These are phyloP conservation scores for Cephalopachus bancanus DNA, from an alignment of 2,797 vertebrate genomes.

Conservation along the genomic window DNA sequence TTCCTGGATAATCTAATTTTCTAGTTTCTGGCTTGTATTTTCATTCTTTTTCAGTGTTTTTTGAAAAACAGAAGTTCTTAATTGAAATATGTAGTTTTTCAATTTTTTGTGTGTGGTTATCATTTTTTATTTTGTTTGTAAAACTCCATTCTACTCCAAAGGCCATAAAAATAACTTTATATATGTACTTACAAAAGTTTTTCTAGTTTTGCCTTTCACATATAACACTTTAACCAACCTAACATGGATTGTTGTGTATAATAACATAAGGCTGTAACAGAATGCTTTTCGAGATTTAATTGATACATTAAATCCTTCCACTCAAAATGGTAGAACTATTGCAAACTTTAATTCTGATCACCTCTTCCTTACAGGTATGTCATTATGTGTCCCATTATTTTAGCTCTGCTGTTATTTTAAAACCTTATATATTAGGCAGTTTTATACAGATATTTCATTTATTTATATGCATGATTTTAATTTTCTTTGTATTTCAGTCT, in stretches of 20 bases:
- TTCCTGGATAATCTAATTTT: background rate
- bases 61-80: background rate
- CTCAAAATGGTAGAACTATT: background rate
- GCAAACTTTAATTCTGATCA: background rate
- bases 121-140: conserved; percentile 17
- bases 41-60: background rate
- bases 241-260: background rate
- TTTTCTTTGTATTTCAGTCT: background rate
- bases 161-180: background rate
- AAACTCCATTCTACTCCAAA: background rate
- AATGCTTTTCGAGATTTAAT: background rate
- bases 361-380: background rate
- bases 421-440: background rate
- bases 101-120: background rate
- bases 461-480: background rate
- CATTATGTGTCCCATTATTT: background rate
- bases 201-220: conserved; percentile 3
- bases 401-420: background rate
- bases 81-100: background rate
- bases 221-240: background rate
- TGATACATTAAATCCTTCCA: background rate
- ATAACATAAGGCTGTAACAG: background rate
- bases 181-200: background rate
- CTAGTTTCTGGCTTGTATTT: background rate
- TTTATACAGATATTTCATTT: background rate